Conservation (phyloP, 2,888 invertebrate species). For the Julus scanicus region DNA sequence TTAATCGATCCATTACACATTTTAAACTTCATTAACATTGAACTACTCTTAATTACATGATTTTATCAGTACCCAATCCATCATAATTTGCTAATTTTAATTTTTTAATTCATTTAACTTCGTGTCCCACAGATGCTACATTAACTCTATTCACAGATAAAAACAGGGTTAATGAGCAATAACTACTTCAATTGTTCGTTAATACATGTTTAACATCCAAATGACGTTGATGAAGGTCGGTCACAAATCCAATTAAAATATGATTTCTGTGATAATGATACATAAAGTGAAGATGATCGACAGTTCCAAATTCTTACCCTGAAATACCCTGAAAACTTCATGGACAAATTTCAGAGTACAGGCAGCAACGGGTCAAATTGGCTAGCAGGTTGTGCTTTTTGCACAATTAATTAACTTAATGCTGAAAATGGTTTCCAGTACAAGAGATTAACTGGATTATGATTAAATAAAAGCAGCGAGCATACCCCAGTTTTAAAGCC, state of each 20-base stretch:
- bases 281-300: not conserved
- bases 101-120: not conserved
- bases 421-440: not conserved
- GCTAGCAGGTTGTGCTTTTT: not conserved
- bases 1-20: not conserved
- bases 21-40: not conserved
- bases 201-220: not conserved
- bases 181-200: not conserved
- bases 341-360: not conserved
- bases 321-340: not conserved
- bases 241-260: not conserved
- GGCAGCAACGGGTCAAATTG: not conserved
- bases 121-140: not conserved
- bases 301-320: not conserved
- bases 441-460: slow-evolving; percentile 30
- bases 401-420: slow-evolving; percentile 7
- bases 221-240: not conserved
- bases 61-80: slow-evolving; percentile 2
- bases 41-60: not conserved
- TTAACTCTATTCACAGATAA: not conserved
- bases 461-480: slow-evolving; percentile 26
- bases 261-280: not conserved
- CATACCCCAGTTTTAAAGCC: not conserved
- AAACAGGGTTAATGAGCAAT: not conserved
- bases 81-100: slow-evolving; percentile 26